Conservation (phyloP, 1,140 invertebrate species). For the Caligus rogercresseyi region DNA sequence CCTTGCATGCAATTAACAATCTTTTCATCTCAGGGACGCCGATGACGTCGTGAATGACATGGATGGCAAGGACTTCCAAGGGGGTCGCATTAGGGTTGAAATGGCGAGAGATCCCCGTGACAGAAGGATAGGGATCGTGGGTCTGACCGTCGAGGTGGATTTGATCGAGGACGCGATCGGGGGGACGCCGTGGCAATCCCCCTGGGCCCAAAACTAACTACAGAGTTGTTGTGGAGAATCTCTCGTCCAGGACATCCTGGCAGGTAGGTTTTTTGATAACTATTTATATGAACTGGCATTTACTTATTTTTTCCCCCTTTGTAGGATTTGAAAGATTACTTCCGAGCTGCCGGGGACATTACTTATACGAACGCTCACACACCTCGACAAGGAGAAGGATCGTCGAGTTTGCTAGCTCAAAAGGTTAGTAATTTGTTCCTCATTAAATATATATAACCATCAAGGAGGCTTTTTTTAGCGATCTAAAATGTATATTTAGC, state of each 20-base stretch:
- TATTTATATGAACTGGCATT: too few relatives aligned
- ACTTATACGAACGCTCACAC: conserved; percentile 98
- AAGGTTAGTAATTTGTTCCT: conserved; percentile 32
- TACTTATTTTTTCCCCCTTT: background rate
- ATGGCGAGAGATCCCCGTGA: background rate
- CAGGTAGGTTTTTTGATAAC: conserved; percentile 34
- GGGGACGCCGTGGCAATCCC: conserved; percentile 6
- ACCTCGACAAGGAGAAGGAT: conserved; percentile 85
- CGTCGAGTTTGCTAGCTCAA: conserved; percentile 75
- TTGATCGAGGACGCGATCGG: background rate
- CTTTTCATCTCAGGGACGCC: conserved; percentile 61
- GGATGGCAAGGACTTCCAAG: conserved; percentile 86
- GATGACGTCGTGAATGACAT: conserved; percentile 95
- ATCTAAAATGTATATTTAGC: too few relatives aligned
- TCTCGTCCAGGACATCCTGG: conserved; percentile 94
- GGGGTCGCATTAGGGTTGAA: conserved; percentile 32
- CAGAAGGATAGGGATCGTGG: conserved; percentile 4
- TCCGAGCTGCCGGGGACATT: conserved; percentile 87
- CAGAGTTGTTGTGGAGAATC: conserved; percentile 86
- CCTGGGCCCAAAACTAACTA: conserved; percentile 54
- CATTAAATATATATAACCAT: too few relatives aligned
- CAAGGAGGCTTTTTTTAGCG: too few relatives aligned
- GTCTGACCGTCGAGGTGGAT: background rate
- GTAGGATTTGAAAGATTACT: conserved; percentile 95
- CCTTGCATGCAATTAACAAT: background rate